Evolutionary conservation across 2,888 invertebrate genomes (phyloP), one percentile per base, ranked within the genome.

Genomic region (Charanyca ferruginea): DNA sequence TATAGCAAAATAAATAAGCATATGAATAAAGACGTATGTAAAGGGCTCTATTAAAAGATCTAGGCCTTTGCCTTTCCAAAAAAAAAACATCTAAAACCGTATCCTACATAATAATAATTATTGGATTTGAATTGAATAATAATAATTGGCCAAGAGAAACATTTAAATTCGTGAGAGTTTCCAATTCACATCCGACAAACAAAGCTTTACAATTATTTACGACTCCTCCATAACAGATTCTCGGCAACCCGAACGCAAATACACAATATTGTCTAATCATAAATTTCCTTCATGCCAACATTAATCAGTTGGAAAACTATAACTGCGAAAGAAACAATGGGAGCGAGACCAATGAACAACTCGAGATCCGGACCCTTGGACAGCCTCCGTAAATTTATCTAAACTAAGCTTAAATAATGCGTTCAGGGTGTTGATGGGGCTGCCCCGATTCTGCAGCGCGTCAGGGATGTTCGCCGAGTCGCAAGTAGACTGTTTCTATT

Each of bases 241-340:
- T 32, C 58, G 11, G 20, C 49, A 22, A 61, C 58, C 35, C 18
- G 35, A 65, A 65, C 18, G 49, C 52, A 65, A 64, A 66, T 49
- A 54, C 54, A 63, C 18, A 60, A 53, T n/a, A n/a, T 42, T 61
- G 35, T n/a, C 25, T 64, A 45, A 66, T 59, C 57, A 72, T 75
- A 81, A 64, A 79, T 81, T 65, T 32, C 11, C 38, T 49, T 41
- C 20, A 59, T 49, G 72, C 58, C 52, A 59, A 52, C 73, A 69
- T 77, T 63, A 54, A 59, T 76, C 69, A 73, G 54, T 52, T 61
- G 35, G 59, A 35, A 49, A 76, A 73, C 47, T 68, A 70, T 81
- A 79, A 81, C 82, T 47, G 47, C 61, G 42, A 47, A 49, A 57
- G 58, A 59, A 73, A 80, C 80, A 80, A 80, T 76, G 80, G 61